A percentile compares a stretch with the other conserved stretches of the same genome.
These are phyloP conservation scores for Spinibarbus caldwelli DNA, from an alignment of 2,797 vertebrate genomes.

Conservation along the genomic window DNA sequence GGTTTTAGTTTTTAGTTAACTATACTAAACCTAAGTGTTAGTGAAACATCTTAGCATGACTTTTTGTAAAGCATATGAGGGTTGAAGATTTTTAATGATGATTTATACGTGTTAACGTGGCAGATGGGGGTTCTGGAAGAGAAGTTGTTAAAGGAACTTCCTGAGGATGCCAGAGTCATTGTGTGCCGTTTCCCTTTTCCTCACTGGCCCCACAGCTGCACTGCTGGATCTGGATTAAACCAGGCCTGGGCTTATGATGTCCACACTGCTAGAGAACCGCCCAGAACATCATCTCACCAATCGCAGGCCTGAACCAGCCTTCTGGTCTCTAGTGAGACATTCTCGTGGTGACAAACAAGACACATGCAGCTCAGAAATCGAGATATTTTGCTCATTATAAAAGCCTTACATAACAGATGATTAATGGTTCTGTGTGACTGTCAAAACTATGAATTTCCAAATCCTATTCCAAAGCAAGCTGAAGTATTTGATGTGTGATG, in stretches of 20 bases:
- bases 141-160: conserved; percentile 62
- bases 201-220: conserved; percentile 55
- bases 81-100: neutral
- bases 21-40: neutral
- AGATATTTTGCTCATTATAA: neutral
- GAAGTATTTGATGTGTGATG: neutral
- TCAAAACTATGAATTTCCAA: neutral
- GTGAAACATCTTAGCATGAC: neutral
- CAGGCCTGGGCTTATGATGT: conserved; percentile 63
- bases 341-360: no score
- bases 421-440: neutral
- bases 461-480: neutral
- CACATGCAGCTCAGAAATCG: neutral
- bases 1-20: neutral
- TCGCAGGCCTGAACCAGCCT: neutral
- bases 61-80: neutral
- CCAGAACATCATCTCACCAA: neutral
- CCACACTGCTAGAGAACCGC: neutral
- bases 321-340: no score
- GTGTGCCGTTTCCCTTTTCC: conserved; percentile 62
- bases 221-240: conserved; percentile 54
- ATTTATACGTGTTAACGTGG: conserved; percentile 3
- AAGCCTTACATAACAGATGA: neutral
- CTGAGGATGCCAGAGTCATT: conserved; percentile 57
- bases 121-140: conserved; percentile 62